Conservation (phyloP, 2,888 invertebrate species). For the Amiota minor region DNA sequence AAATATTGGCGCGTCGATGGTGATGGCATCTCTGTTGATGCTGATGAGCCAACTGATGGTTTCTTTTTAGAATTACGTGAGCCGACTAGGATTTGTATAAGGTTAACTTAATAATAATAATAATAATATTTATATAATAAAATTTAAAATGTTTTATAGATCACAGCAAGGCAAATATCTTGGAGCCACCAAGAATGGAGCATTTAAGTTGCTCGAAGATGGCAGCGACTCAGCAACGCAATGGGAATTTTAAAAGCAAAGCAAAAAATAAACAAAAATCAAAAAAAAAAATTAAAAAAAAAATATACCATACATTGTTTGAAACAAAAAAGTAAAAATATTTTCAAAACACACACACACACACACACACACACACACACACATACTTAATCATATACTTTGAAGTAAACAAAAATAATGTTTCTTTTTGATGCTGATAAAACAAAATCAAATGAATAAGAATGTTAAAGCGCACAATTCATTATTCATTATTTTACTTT, state of each 20-base stretch:
- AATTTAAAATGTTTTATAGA: slow-evolving; percentile 54
- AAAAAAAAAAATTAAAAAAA: slow-evolving; percentile 34
- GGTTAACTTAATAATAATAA: slow-evolving; percentile 70
- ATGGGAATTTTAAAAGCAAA: slow-evolving; percentile 85
- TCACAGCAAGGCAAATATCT: slow-evolving; percentile 82
- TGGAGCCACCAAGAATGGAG: slow-evolving; percentile 92
- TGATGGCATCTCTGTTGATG: slow-evolving; percentile 89
- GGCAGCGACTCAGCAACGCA: slow-evolving; percentile 88
- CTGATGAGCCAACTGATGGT: slow-evolving; percentile 85
- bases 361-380: no score
- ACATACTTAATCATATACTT: no score
- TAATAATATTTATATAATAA: slow-evolving; percentile 6
- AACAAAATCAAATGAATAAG: no score
- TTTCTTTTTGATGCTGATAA: no score
- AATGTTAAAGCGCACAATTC: not conserved
- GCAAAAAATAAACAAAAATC: slow-evolving; percentile 36
- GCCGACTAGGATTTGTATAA: slow-evolving; percentile 93
- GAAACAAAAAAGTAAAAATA: no score
- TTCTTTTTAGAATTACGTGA: slow-evolving; percentile 95
- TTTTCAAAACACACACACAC: no score
- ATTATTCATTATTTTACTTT: no score
- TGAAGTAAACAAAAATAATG: no score
- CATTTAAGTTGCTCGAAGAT: slow-evolving; percentile 86
- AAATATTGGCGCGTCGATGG: slow-evolving; percentile 95
- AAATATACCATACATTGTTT: not conserved